phyloP scores from a whole-genome alignment of 2,888 invertebrate species.

The Eupithecia dodoneata region DNA sequence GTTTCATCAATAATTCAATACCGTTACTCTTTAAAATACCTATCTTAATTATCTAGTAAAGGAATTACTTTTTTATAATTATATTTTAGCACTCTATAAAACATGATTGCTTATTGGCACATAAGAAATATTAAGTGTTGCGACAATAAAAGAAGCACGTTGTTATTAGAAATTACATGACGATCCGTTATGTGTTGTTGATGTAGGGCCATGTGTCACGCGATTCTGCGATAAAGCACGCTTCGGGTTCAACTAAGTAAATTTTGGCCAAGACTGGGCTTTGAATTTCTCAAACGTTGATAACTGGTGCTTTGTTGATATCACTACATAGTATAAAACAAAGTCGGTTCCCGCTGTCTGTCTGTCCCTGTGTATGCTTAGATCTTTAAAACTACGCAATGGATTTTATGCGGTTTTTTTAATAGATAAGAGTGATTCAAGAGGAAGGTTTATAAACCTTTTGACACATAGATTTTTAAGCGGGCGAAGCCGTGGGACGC shows the following conservation, averaged over 20 bases:
- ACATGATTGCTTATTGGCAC: slow-evolving; percentile 18
- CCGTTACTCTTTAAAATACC: neutral
- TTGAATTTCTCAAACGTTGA: slow-evolving; percentile 25
- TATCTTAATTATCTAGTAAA: neutral
- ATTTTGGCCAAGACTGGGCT: slow-evolving; percentile 39
- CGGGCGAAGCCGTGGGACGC: too few relatives aligned
- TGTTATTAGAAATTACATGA: slow-evolving; percentile 81
- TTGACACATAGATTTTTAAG: too few relatives aligned
- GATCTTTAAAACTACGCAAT: too few relatives aligned
- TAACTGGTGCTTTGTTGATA: neutral
- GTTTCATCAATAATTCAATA: neutral
- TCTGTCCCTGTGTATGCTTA: too few relatives aligned
- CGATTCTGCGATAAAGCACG: slow-evolving; percentile 73
- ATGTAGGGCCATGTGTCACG: slow-evolving; percentile 74
- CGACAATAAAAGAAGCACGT: slow-evolving; percentile 79
- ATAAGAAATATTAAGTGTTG: slow-evolving; percentile 48
- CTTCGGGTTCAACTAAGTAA: slow-evolving; percentile 58
- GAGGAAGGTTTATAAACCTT: too few relatives aligned
- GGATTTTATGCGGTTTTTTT: too few relatives aligned
- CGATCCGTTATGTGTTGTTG: slow-evolving; percentile 71
- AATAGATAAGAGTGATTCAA: too few relatives aligned
- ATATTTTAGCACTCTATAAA: neutral
- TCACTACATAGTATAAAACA: neutral
- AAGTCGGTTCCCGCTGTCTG: too few relatives aligned
- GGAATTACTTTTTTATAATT: neutral